These are phyloP conservation scores for Steinernema carpocapsae DNA, from an alignment of 2,888 invertebrate species.

Conservation along the genomic window DNA sequence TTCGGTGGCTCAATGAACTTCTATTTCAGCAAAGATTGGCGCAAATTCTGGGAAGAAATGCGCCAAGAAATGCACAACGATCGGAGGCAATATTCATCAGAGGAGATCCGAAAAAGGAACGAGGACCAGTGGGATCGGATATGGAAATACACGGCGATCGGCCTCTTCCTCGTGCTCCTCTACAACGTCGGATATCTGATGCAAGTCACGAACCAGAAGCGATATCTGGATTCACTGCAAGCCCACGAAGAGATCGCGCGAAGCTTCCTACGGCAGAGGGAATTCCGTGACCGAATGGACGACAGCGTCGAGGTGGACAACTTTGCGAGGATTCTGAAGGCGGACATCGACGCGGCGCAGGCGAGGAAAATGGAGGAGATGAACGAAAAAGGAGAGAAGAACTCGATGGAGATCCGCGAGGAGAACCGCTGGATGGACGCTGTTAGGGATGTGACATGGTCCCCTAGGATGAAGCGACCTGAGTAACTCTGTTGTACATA, in stretches of 20 bases:
- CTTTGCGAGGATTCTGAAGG: slow-evolving; percentile 53
- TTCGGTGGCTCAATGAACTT: not conserved
- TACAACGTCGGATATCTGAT: slow-evolving; percentile 62
- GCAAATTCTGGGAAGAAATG: not conserved
- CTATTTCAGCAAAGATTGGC: not conserved
- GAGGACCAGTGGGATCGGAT: slow-evolving; percentile 52
- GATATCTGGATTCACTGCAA: slow-evolving; percentile 51
- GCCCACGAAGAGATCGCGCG: slow-evolving; percentile 64
- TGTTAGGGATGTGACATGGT: slow-evolving; percentile 24
- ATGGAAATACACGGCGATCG: slow-evolving; percentile 52
- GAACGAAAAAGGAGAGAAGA: slow-evolving; percentile 36
- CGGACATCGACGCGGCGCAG: slow-evolving; percentile 59
- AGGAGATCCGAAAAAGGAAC: slow-evolving; percentile 42
- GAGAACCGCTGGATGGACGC: slow-evolving; percentile 45
- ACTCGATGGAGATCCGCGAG: slow-evolving; percentile 46
- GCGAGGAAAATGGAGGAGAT: slow-evolving; percentile 38
- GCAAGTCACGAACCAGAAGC: slow-evolving; percentile 48
- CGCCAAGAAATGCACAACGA: slow-evolving; percentile 3
- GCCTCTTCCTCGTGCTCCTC: slow-evolving; percentile 48
- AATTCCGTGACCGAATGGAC: slow-evolving; percentile 46
- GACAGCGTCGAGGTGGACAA: slow-evolving; percentile 49
- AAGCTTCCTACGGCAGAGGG: slow-evolving; percentile 60
- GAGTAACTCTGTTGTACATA: not conserved
- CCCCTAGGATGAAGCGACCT: slow-evolving; percentile 16
- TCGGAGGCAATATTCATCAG: slow-evolving; percentile 36